Evolutionary conservation across 2,797 vertebrate species (phyloP).

Genomic region (Alosa sapidissima): DNA sequence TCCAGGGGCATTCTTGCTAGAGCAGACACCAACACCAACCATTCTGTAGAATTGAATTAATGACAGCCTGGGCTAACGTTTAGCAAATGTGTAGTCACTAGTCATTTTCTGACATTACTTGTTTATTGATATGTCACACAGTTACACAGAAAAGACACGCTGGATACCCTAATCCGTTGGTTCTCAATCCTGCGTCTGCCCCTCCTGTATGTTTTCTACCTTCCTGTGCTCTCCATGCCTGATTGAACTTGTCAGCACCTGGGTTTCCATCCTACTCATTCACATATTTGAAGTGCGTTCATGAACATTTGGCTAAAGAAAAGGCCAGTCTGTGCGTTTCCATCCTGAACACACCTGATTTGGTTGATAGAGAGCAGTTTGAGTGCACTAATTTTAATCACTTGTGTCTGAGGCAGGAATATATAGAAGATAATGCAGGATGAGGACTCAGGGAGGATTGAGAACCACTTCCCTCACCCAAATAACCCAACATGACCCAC

Average conservation of each 20-base stretch:
- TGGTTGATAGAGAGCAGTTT: neutral
- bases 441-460: neutral
- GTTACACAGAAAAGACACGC: constrained; percentile 14
- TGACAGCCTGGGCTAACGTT: neutral
- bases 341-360: neutral
- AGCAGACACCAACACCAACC: neutral
- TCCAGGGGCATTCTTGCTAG: neutral
- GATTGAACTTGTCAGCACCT: neutral
- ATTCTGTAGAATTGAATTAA: neutral
- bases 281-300: too few species aligned
- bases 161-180: too few species aligned
- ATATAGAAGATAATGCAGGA: neutral
- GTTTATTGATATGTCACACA: constrained; percentile 23
- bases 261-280: too few species aligned
- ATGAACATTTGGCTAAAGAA: too few species aligned
- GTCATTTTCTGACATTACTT: neutral
- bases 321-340: too few species aligned
- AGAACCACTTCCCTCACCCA: neutral
- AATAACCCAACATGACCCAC: neutral
- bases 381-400: neutral
- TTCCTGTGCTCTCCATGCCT: neutral
- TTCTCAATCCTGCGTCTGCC: neutral
- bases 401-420: neutral
- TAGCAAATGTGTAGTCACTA: neutral
- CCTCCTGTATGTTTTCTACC: neutral